Percentiles rank a stretch among this genome's conserved stretches.
phyloP scores from a whole-genome alignment of 1,140 invertebrate species.

The Bombus polaris region DNA sequence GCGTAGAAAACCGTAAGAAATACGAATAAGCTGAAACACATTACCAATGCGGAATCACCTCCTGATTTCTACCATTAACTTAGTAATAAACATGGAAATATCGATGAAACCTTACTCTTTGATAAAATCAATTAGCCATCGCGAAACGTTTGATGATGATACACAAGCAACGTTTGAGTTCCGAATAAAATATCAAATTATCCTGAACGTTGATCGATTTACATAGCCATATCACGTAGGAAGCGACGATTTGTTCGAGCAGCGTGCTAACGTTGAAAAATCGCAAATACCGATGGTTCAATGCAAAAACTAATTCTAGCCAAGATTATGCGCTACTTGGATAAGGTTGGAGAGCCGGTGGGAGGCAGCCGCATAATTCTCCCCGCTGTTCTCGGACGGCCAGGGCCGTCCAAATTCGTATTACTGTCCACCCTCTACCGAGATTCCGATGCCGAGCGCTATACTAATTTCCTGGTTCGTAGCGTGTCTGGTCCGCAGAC shows the following conservation, averaged over 20 bases:
- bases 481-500: constrained; percentile 45
- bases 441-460: constrained; percentile 24
- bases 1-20: not conserved
- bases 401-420: constrained; percentile 50
- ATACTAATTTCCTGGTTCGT: constrained; percentile 56
- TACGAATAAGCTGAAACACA: not conserved
- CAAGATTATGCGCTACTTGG: constrained; percentile 43
- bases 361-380: constrained; percentile 46
- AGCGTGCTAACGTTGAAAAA: not conserved
- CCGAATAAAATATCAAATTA: not conserved
- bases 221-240: not conserved
- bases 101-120: not conserved
- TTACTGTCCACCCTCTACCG: constrained; percentile 35
- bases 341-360: constrained; percentile 28
- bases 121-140: not conserved
- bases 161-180: not conserved
- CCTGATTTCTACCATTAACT: not conserved
- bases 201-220: not conserved
- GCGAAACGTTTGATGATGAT: not conserved
- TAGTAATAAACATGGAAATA: not conserved
- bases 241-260: not conserved
- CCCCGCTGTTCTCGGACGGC: constrained; percentile 51
- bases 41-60: not conserved
- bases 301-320: constrained; percentile 41
- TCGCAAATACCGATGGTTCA: constrained; percentile 8